A percentile compares a stretch with the other conserved stretches of the same genome.
These are phyloP conservation scores for Ianthella basta DNA, from an alignment of 37 sponge, comb jelly and placozoan genomes.

Conservation along the genomic window DNA sequence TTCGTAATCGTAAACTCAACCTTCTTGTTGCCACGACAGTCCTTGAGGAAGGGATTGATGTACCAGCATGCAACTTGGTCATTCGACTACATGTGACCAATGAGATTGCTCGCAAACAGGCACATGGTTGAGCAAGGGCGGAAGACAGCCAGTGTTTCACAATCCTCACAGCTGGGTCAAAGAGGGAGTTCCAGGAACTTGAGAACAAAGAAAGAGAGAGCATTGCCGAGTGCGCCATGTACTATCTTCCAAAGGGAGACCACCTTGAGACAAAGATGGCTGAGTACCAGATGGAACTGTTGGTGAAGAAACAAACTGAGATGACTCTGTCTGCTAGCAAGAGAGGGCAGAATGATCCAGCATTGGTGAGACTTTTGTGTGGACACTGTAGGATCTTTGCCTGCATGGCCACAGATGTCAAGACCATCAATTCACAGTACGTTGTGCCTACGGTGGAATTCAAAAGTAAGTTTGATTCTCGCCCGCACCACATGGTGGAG, in stretches of 20 bases:
- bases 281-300: conserved; percentile 33
- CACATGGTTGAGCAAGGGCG: conserved; percentile 34
- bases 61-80: conserved; percentile 37
- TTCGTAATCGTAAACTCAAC: conserved; percentile 76
- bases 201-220: conserved; percentile 22
- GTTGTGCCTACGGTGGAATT: conserved; percentile 49
- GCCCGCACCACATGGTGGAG: conserved; percentile 11
- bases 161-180: conserved; percentile 4
- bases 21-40: conserved; percentile 41
- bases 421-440: conserved; percentile 18
- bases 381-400: conserved; percentile 45
- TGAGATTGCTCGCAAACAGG: conserved; percentile 36
- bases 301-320: not conserved
- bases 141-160: conserved; percentile 27
- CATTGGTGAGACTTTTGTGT: conserved; percentile 45
- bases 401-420: conserved; percentile 61
- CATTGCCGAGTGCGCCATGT: not conserved
- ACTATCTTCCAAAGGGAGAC: conserved; percentile 14
- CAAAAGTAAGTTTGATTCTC: not conserved
- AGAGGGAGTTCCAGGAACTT: conserved; percentile 19
- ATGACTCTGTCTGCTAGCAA: not conserved
- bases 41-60: conserved; percentile 39
- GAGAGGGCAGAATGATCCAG: not conserved
- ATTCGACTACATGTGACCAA: conserved; percentile 34
- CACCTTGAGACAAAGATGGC: not conserved